A percentile compares a stretch with the other conserved stretches of the same genome.
These are phyloP conservation scores for Cheilosia grossa DNA, from an alignment of 2,888 invertebrate species.

Conservation along the genomic window DNA sequence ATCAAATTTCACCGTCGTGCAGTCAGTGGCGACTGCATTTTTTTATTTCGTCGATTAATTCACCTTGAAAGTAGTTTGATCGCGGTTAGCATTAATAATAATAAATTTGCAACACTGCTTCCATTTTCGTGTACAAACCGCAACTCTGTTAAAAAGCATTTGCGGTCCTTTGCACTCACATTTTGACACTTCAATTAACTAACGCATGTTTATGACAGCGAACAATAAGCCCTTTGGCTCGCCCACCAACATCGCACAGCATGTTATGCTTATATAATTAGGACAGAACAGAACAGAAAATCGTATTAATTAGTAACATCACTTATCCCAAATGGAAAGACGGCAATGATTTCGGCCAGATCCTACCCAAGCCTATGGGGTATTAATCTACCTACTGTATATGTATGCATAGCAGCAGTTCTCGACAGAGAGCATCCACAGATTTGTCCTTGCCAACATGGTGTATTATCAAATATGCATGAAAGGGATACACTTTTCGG, in stretches of 20 bases:
- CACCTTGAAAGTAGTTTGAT: no score
- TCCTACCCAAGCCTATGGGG: neutral
- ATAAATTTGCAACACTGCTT: no score
- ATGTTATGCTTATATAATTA: conserved; percentile 13
- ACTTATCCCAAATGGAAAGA: neutral
- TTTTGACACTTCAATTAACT: neutral
- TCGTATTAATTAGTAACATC: conserved; percentile 47
- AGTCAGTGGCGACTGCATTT: no score
- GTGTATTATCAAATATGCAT: conserved; percentile 57
- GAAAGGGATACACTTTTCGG: conserved; percentile 42
- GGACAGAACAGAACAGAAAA: conserved; percentile 23
- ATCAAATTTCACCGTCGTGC: no score
- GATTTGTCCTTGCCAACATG: conserved; percentile 28
- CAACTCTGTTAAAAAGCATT: neutral
- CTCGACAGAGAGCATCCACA: neutral
- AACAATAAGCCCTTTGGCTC: neutral
- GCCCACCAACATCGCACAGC: neutral
- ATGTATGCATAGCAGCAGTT: neutral
- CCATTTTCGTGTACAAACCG: no score
- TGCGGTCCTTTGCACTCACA: neutral
- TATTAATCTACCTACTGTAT: no score
- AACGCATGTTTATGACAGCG: conserved; percentile 6
- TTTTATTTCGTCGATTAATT: no score
- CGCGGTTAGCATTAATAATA: no score
- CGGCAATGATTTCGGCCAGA: neutral